Conservation (phyloP, 2,888 invertebrate genomes). For the Idaea straminata region DNA sequence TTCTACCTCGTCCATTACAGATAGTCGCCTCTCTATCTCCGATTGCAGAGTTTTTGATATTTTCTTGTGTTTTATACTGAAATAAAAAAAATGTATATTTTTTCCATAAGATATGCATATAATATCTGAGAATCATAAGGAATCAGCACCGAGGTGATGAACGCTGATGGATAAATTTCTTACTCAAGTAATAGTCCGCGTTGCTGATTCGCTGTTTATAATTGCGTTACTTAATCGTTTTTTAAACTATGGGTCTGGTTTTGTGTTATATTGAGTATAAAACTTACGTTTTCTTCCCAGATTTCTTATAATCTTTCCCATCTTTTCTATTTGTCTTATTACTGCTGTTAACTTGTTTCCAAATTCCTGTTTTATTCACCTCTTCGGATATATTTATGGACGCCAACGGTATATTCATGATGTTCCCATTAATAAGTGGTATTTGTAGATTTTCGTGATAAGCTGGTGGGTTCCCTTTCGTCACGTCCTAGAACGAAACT, state of each 20-base stretch:
- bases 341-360: constrained; percentile 93
- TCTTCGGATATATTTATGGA: constrained; percentile 96
- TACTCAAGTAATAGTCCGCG: too few species aligned
- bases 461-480: constrained; percentile 71
- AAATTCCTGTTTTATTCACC: constrained; percentile 94
- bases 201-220: too few species aligned
- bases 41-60: constrained; percentile 84
- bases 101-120: background rate
- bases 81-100: constrained; percentile 26
- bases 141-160: too few species aligned
- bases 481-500: constrained; percentile 63
- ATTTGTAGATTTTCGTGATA: constrained; percentile 89
- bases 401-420: constrained; percentile 92
- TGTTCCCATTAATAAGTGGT: constrained; percentile 92
- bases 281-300: constrained; percentile 70
- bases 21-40: constrained; percentile 83
- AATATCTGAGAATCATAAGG: too few species aligned
- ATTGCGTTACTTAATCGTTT: too few species aligned
- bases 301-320: constrained; percentile 62
- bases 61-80: constrained; percentile 84
- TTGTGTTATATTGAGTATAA: background rate
- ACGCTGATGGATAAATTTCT: too few species aligned
- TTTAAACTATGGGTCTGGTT: background rate
- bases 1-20: constrained; percentile 93
- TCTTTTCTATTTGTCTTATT: constrained; percentile 72